Evolutionary conservation across 2,797 vertebrate species (phyloP), one percentile per base, ranked within the genome.

Genomic region (Argya squamiceps): DNA sequence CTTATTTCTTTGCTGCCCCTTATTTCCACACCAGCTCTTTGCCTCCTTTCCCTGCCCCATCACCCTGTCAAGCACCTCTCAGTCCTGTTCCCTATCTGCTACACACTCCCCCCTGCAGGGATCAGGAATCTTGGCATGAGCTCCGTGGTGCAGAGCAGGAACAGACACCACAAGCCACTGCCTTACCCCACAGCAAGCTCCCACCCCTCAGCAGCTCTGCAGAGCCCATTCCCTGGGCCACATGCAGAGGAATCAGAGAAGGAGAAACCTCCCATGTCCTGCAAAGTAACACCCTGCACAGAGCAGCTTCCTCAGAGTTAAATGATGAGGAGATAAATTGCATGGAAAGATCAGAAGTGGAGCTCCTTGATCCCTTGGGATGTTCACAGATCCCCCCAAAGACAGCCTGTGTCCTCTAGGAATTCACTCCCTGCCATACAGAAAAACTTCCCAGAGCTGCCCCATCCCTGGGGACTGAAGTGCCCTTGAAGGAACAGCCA

Each of bases 181-280:
- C 37, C 62, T 82, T 27, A 47, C 15, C 29, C 36, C 52, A 47
- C 77, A 53, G 10, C 43, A 76, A 49, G 24, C 32, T 37, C 65
- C 27, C 20, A 70, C 10, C 19, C 21, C 41, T 15, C 36, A 64
- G 67, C 41, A 75, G 63, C 63, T 88, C 73, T 63, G 73, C 74
- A 69, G 36, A 64, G 34, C n/a, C 84, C 60, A 63, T 20, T 74
- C 36, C 44, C n/a, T 36, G 29, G n/a, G 52, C 37, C 27, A 79
- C 5, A 4, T 0, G 0, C 3, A 6, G 56, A 68, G 7, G 9
- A 39, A 70, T 11, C 5, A 0, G 41, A 84, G 19, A 23, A 62
- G 37, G 10, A 56, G 59, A 84, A 85, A 32, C 21, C 46, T n/a
- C 58, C 32, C 18, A 27, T 0, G 0, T 27, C 44, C 41, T 62